Conservation (phyloP, 2,888 invertebrate species). For the Cephus pulcher region DNA sequence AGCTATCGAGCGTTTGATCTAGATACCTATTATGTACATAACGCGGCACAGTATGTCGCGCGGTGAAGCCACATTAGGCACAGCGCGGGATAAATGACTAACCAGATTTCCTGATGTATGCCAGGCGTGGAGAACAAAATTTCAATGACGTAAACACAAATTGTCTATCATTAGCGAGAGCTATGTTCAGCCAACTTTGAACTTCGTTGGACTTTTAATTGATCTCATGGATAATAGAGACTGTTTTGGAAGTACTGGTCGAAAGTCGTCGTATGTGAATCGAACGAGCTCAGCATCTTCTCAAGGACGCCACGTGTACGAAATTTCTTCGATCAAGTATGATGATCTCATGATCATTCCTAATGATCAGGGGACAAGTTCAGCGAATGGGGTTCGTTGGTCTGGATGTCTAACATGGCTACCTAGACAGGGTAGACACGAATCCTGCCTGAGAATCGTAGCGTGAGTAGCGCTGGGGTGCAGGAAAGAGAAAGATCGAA, state of each 20-base stretch:
- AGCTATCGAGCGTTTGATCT: slow-evolving; percentile 5
- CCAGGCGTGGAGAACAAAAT: background rate
- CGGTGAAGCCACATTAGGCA: background rate
- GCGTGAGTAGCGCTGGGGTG: background rate
- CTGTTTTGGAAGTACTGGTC: background rate
- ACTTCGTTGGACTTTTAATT: background rate
- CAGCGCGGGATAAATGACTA: background rate
- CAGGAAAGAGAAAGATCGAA: slow-evolving; percentile 22
- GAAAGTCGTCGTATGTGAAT: background rate
- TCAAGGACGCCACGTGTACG: background rate
- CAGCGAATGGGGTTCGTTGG: background rate
- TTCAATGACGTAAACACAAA: slow-evolving; percentile 2
- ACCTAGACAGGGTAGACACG: background rate
- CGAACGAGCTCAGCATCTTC: background rate
- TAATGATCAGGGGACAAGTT: background rate
- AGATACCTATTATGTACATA: slow-evolving; percentile 2
- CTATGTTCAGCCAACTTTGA: background rate
- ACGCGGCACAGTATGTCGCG: background rate
- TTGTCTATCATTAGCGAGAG: background rate
- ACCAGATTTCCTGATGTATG: background rate
- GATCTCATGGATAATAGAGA: background rate
- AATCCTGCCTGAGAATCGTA: background rate
- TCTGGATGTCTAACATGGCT: background rate
- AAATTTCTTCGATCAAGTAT: background rate
- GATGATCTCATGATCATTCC: background rate